These are phyloP conservation scores for Limosa lapponica DNA, from an alignment of 2,797 vertebrate species.

Conservation along the genomic window DNA sequence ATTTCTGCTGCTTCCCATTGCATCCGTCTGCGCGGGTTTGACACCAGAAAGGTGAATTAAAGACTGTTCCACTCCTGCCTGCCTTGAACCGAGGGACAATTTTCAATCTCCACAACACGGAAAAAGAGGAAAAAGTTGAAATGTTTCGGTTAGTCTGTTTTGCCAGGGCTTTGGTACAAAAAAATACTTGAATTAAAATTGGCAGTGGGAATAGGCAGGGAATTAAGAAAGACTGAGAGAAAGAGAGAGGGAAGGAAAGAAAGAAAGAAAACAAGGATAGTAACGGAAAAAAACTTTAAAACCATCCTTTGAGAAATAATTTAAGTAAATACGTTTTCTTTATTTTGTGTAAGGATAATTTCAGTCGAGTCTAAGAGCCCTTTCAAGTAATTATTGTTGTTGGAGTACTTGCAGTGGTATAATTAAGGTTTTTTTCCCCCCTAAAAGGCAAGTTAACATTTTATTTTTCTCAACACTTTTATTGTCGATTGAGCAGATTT, in stretches of 20 bases:
- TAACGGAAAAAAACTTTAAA: constrained; percentile 56
- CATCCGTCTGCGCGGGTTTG: background rate
- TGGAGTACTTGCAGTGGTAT: constrained; percentile 40
- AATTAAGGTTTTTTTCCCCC: constrained; percentile 6
- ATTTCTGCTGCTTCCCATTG: background rate
- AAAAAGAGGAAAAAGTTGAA: background rate
- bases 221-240: background rate
- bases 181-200: background rate
- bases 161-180: background rate
- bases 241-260: background rate
- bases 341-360: constrained; percentile 46
- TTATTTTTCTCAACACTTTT: constrained; percentile 53
- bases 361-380: constrained; percentile 27
- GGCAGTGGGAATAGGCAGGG: background rate
- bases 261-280: background rate
- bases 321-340: constrained; percentile 41
- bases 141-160: background rate
- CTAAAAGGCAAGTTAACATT: constrained; percentile 29
- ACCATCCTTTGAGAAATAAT: constrained; percentile 57
- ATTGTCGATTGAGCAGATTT: constrained; percentile 29
- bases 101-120: background rate
- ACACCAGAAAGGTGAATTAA: background rate
- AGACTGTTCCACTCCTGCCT: background rate
- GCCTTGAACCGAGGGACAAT: background rate
- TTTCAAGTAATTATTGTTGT: constrained; percentile 46